A percentile compares a stretch with the other conserved stretches of the same genome.
These are phyloP conservation scores for Pheucticus melanocephalus DNA, from an alignment of 2,113 vertebrate genomes.

Conservation along the genomic window DNA sequence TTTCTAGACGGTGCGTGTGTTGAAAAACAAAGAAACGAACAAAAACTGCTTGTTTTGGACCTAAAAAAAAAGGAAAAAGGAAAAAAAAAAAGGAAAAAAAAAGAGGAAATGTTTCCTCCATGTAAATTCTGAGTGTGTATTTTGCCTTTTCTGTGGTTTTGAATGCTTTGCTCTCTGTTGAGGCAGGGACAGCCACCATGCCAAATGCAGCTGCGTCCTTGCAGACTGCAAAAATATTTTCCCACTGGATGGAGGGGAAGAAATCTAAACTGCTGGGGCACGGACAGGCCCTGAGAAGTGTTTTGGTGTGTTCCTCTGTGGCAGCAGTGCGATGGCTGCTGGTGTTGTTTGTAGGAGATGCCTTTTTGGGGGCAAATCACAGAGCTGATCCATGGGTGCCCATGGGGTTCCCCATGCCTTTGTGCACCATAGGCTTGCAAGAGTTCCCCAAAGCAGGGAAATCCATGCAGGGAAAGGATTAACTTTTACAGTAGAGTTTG, in stretches of 20 bases:
- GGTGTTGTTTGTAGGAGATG: neutral
- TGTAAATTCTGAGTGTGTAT: slow-evolving; percentile 72
- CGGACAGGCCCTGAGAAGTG: neutral
- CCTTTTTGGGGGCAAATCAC: neutral
- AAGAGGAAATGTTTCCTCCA: slow-evolving; percentile 58
- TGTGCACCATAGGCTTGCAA: neutral
- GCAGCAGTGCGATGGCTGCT: neutral
- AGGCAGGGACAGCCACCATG: slow-evolving; percentile 41
- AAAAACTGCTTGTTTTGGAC: slow-evolving; percentile 64
- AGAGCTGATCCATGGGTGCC: neutral
- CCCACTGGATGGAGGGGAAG: slow-evolving; percentile 62
- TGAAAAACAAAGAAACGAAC: slow-evolving; percentile 61
- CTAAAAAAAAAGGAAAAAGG: neutral
- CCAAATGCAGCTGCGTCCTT: slow-evolving; percentile 32
- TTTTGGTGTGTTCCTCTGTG: neutral
- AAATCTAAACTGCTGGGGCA: slow-evolving; percentile 19
- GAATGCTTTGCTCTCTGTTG: slow-evolving; percentile 58
- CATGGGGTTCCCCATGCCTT: neutral
- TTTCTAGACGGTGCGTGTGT: slow-evolving; percentile 75
- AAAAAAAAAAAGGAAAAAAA: neutral
- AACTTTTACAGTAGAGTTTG: neutral
- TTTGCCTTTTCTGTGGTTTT: slow-evolving; percentile 73
- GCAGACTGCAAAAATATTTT: slow-evolving; percentile 68
- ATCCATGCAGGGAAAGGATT: slow-evolving; percentile 12
- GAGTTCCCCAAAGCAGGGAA: neutral